A percentile compares a stretch with the other conserved stretches of the same genome.
These are phyloP conservation scores for Drosophila niveifrons DNA, from an alignment of 2,888 invertebrate species.

Conservation along the genomic window DNA sequence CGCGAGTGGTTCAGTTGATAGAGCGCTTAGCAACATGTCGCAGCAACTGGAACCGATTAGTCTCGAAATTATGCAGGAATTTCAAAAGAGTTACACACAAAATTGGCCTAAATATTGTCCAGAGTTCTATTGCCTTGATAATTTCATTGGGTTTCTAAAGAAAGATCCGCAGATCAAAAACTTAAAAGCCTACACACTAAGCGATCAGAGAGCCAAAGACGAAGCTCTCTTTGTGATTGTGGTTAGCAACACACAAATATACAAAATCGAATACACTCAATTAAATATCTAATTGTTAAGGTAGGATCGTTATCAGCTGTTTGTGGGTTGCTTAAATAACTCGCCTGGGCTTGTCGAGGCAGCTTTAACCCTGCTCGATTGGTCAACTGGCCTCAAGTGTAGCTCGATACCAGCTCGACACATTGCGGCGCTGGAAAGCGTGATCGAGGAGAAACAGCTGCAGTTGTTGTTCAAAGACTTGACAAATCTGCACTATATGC, in stretches of 20 bases:
- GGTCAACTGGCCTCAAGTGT: constrained; percentile 81
- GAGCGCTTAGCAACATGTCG: constrained; percentile 9
- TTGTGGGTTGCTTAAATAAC: constrained; percentile 74
- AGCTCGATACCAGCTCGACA: constrained; percentile 77
- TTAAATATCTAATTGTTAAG: too few relatives aligned
- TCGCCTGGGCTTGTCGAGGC: constrained; percentile 48
- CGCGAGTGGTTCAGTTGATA: neutral
- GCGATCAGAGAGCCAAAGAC: constrained; percentile 39
- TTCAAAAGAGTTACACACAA: constrained; percentile 24
- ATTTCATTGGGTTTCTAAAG: constrained; percentile 62
- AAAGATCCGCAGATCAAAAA: constrained; percentile 26
- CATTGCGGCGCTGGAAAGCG: constrained; percentile 60
- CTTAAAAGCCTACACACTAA: constrained; percentile 45
- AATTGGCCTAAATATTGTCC: constrained; percentile 72
- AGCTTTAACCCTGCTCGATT: constrained; percentile 79
- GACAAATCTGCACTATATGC: constrained; percentile 72
- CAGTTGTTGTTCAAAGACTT: constrained; percentile 61
- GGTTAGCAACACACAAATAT: constrained; percentile 34
- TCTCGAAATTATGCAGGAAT: constrained; percentile 29
- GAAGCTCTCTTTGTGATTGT: constrained; percentile 64
- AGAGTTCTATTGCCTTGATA: constrained; percentile 74
- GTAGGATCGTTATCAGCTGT: constrained; percentile 84
- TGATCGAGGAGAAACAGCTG: constrained; percentile 71
- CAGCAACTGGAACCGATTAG: constrained; percentile 27
- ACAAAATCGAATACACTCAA: neutral